phyloP scores from a whole-genome alignment of 2,797 vertebrate genomes.

The Rhinichthys osculus region DNA sequence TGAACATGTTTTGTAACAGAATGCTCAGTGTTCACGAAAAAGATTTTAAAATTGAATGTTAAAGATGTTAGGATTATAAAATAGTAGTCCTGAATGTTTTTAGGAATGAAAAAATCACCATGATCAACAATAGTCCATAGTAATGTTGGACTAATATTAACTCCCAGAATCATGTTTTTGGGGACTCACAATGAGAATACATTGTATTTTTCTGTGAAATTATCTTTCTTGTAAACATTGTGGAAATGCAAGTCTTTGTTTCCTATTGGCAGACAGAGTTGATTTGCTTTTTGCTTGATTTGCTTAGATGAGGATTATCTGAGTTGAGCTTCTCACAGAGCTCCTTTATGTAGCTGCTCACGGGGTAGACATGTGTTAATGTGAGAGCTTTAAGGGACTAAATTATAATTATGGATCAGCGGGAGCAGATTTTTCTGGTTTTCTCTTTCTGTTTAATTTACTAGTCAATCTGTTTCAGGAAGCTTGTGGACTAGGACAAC shows the following conservation, averaged over 20 bases:
- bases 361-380: slow-evolving; percentile 39
- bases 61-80: neutral
- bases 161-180: neutral
- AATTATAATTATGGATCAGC: slow-evolving; percentile 32
- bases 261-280: slow-evolving; percentile 4
- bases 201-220: neutral
- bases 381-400: slow-evolving; percentile 21
- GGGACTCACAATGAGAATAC: neutral
- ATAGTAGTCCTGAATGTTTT: neutral
- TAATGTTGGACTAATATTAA: neutral
- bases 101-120: neutral
- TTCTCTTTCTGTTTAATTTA: neutral
- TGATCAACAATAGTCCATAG: neutral
- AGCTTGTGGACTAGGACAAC: neutral
- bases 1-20: neutral
- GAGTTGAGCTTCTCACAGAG: slow-evolving; percentile 46
- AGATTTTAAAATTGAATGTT: neutral
- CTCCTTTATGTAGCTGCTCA: slow-evolving; percentile 34
- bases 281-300: slow-evolving; percentile 35
- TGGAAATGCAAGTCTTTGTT: slow-evolving; percentile 31
- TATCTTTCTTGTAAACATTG: neutral
- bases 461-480: slow-evolving; percentile 5
- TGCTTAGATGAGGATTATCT: slow-evolving; percentile 43
- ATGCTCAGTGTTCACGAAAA: neutral
- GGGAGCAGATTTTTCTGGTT: slow-evolving; percentile 19